Conservation (phyloP, 2,888 invertebrate species). For the Nemoura dubitans region DNA sequence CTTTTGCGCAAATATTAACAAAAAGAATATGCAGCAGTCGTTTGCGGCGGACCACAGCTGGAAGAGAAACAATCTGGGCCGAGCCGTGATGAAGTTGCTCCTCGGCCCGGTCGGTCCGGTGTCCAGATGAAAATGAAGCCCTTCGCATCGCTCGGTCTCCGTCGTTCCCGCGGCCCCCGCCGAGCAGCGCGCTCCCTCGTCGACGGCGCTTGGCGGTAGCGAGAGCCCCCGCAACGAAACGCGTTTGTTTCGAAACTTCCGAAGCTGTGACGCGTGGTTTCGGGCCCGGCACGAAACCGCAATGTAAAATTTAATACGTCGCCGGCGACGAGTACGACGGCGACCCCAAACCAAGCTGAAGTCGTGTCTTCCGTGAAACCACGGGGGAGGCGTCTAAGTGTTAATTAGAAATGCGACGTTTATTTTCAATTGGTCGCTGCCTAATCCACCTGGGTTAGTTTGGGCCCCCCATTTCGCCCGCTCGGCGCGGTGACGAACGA, state of each 20-base stretch:
- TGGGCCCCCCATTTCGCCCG: no score
- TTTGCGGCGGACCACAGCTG: neutral
- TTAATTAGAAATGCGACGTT: conserved; percentile 41
- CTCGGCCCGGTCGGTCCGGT: neutral
- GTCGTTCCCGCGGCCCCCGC: neutral
- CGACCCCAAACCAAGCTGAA: neutral
- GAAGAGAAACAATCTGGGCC: neutral
- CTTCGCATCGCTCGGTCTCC: neutral
- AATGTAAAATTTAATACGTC: conserved; percentile 42
- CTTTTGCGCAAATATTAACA: neutral
- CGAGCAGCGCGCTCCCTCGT: neutral
- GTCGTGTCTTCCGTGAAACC: conserved; percentile 29
- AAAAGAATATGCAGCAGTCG: conserved; percentile 3
- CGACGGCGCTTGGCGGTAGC: neutral
- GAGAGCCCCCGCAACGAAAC: conserved; percentile 26
- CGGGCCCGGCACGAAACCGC: conserved; percentile 22
- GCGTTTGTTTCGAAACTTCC: conserved; percentile 19
- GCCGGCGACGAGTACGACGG: conserved; percentile 17
- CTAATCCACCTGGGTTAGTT: conserved; percentile 24
- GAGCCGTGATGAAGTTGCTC: neutral
- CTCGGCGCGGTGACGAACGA: no score
- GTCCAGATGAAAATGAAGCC: conserved; percentile 19
- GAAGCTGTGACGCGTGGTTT: neutral
- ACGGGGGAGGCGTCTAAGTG: conserved; percentile 33
- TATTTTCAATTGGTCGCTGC: conserved; percentile 39